Percentiles rank a stretch among this genome's conserved stretches.
Evolutionary conservation across 2,113 vertebrate species (phyloP).

Genomic region (Polyodon spathula): DNA sequence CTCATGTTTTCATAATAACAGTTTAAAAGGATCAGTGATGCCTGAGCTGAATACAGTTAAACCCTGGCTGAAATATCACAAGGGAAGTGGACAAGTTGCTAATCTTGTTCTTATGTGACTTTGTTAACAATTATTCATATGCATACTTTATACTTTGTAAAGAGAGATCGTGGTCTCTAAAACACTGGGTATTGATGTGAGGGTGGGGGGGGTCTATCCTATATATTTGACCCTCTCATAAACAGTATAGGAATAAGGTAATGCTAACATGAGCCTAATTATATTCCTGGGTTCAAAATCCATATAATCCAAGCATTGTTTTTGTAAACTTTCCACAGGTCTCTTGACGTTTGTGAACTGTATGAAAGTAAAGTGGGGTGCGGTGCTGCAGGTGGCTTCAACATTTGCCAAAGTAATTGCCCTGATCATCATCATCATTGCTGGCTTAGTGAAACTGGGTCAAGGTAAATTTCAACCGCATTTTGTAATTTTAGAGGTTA

Average conservation of each 20-base stretch:
- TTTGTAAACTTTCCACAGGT: slow-evolving; percentile 34
- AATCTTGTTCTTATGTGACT: background rate
- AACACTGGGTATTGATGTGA: too few relatives aligned
- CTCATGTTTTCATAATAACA: too few relatives aligned
- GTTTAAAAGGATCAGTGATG: background rate
- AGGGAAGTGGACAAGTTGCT: background rate
- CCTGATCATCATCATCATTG: slow-evolving; percentile 62
- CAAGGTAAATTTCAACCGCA: slow-evolving; percentile 45
- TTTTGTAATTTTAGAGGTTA: too few relatives aligned
- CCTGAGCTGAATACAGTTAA: background rate
- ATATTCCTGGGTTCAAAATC: too few relatives aligned
- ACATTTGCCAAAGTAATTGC: slow-evolving; percentile 66
- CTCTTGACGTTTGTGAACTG: slow-evolving; percentile 62
- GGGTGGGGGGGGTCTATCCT: too few relatives aligned
- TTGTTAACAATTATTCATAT: background rate
- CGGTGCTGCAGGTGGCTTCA: slow-evolving; percentile 61
- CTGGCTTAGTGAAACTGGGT: slow-evolving; percentile 52
- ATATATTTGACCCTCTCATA: too few relatives aligned
- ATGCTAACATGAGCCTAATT: too few relatives aligned
- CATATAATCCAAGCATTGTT: too few relatives aligned
- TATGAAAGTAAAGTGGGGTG: slow-evolving; percentile 69
- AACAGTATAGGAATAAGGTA: too few relatives aligned
- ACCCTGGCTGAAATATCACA: background rate
- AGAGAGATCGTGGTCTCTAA: too few relatives aligned
- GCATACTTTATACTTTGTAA: too few relatives aligned